Evolutionary conservation across 2,888 invertebrate species (phyloP), one percentile per base, ranked within the genome.

Genomic region (Heliconius ismenius): DNA sequence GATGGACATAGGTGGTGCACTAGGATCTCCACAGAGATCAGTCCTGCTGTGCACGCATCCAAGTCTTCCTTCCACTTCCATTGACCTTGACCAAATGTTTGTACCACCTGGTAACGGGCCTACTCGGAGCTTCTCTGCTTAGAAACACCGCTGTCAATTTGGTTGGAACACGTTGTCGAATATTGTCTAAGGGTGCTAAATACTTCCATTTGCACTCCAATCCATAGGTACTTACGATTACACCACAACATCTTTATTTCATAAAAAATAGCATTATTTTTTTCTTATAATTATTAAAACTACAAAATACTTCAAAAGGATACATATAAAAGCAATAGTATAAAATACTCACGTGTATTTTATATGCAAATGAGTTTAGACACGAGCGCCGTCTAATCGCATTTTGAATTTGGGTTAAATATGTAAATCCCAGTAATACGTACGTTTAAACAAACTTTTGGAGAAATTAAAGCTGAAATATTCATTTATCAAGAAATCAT

Each of bases 331-430:
- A 36, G 39, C 39, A 24, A 15, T 24, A 39, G 24, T 24, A 24
- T 6, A 43, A 67, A 67, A 24, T 24, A 67, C 7, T 10, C 36
- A n/a, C 43, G 49, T 69, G 28, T 69, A 28, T 54, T 54, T 65
- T 69, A 11, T 69, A 69, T 69, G 54, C 28, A 54, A 69, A 70
- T 70, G 32, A 36, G 6, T 32, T 28, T n/a, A 58, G 32, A 54
- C 28, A 58, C 54, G 32, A 32, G 32, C 36, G 54, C 32, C 15
- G 54, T 70, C 32, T 36, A 58, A 70, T 70, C 70, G 32, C 70
- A 24, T 70, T 70, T 58, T 36, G n/a, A 58, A 70, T 58, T 58
- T n/a, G 13, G 58, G 70, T 58, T 70, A 70, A 70, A 70, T 70
- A 70, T 70, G 58, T 70, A 24, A 70, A 70, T 70, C 70, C 15